Evolutionary conservation across 2,797 vertebrate species (phyloP).

Genomic region (Crenichthys baileyi): DNA sequence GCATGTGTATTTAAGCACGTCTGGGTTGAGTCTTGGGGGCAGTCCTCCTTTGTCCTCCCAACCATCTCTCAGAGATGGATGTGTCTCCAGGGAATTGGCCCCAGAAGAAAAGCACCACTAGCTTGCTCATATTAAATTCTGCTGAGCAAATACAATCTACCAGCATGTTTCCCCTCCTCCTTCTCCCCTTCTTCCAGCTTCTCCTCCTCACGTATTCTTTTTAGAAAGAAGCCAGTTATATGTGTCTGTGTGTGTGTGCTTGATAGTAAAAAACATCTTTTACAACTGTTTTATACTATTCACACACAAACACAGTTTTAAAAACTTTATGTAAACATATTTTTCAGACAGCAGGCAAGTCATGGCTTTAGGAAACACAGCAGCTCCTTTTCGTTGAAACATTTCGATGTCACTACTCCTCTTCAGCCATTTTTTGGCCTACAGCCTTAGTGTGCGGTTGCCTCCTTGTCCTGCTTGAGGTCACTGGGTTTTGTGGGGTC

Average conservation of each 20-base stretch:
- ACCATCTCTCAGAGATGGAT: conserved; percentile 83
- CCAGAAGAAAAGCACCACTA: conserved; percentile 80
- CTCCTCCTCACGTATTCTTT: conserved; percentile 8
- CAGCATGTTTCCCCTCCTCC: conserved; percentile 41
- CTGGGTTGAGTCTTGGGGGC: conserved; percentile 72
- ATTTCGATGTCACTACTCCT: conserved; percentile 47
- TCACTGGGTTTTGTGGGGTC: conserved; percentile 43
- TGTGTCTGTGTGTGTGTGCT: conserved; percentile 14
- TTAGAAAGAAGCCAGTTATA: conserved; percentile 50
- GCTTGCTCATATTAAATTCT: conserved; percentile 83
- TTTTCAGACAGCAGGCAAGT: conserved; percentile 22
- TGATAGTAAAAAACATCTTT: background rate
- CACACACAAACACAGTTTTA: conserved; percentile 7
- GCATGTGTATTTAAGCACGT: conserved; percentile 62
- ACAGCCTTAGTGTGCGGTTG: conserved; percentile 22
- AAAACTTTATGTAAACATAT: conserved; percentile 21
- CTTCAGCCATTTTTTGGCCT: conserved; percentile 14
- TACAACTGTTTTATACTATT: conserved; percentile 7
- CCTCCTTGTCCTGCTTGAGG: conserved; percentile 35
- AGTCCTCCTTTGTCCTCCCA: conserved; percentile 81
- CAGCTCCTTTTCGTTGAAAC: conserved; percentile 59
- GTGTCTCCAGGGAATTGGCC: conserved; percentile 81
- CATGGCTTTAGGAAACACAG: conserved; percentile 33
- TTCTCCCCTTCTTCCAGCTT: background rate
- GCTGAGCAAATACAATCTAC: conserved; percentile 84